Conservation (phyloP, 2,113 vertebrate genomes). For the Calyptommatus sinebrachiatus region DNA sequence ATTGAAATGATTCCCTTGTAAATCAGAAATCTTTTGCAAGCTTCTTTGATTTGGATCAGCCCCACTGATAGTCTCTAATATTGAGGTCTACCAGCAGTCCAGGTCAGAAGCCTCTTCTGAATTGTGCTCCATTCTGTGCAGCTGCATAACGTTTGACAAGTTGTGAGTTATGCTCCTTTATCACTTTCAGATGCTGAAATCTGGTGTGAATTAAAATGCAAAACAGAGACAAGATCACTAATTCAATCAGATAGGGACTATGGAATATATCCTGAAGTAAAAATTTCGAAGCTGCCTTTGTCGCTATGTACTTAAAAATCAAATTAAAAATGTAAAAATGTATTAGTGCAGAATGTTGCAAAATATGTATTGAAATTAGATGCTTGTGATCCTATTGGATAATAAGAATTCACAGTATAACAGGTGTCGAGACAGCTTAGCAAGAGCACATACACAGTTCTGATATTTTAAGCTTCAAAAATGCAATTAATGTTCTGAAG, state of each 20-base stretch:
- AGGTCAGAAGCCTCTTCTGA: no score
- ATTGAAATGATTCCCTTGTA: no score
- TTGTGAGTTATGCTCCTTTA: background rate
- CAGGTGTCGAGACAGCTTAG: background rate
- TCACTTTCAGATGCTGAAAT: background rate
- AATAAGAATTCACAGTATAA: background rate
- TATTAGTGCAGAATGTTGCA: constrained; percentile 15
- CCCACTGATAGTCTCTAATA: no score
- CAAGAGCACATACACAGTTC: background rate
- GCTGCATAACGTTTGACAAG: no score
- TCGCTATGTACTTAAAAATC: background rate
- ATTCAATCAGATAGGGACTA: background rate
- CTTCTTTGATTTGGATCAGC: no score
- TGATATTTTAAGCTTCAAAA: background rate
- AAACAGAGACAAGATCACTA: background rate
- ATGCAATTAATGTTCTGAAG: no score
- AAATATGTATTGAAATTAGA: background rate
- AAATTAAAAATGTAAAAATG: background rate
- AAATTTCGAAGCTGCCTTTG: background rate
- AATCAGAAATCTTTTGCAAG: no score
- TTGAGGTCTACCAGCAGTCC: no score
- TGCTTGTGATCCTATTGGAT: background rate
- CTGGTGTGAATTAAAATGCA: background rate
- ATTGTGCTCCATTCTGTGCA: no score
- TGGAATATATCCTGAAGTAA: background rate